Percentiles rank a stretch among this genome's conserved stretches.
Evolutionary conservation across 2,113 vertebrate genomes (phyloP).

Genomic region (Protomyctophum bolini): DNA sequence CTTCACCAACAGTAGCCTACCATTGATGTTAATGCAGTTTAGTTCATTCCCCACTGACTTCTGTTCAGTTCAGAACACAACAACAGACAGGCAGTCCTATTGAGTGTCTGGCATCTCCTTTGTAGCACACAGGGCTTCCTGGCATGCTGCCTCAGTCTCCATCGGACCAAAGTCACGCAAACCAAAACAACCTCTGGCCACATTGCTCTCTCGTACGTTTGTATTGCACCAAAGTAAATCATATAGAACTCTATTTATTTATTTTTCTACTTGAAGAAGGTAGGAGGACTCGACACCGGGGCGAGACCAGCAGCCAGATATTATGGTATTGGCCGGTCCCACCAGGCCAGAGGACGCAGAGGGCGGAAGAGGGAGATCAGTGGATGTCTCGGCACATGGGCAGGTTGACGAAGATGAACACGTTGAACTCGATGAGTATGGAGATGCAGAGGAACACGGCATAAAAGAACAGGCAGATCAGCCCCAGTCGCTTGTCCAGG

Average conservation of each 20-base stretch:
- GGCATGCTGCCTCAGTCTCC: conserved; percentile 6
- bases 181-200: conserved; percentile 9
- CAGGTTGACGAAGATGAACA: conserved; percentile 97
- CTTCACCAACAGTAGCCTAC: conserved; percentile 40
- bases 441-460: conserved; percentile 94
- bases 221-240: conserved; percentile 67
- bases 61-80: conserved; percentile 8
- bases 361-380: conserved; percentile 39
- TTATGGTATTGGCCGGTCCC: conserved; percentile 29
- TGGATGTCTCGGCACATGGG: conserved; percentile 90
- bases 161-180: conserved; percentile 1
- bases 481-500: conserved; percentile 90
- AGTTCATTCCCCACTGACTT: conserved; percentile 12
- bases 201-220: conserved; percentile 22
- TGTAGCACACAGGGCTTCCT: neutral
- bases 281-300: conserved; percentile 21
- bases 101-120: conserved; percentile 3
- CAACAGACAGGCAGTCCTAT: conserved; percentile 27
- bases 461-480: conserved; percentile 87
- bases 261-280: conserved; percentile 29
- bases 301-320: conserved; percentile 42
- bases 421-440: conserved; percentile 96
- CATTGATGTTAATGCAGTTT: conserved; percentile 31
- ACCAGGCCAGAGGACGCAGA: conserved; percentile 13
- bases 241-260: conserved; percentile 39